Conservation (phyloP, 1,140 invertebrate genomes). For the Ptiloglossa arizonensis region DNA sequence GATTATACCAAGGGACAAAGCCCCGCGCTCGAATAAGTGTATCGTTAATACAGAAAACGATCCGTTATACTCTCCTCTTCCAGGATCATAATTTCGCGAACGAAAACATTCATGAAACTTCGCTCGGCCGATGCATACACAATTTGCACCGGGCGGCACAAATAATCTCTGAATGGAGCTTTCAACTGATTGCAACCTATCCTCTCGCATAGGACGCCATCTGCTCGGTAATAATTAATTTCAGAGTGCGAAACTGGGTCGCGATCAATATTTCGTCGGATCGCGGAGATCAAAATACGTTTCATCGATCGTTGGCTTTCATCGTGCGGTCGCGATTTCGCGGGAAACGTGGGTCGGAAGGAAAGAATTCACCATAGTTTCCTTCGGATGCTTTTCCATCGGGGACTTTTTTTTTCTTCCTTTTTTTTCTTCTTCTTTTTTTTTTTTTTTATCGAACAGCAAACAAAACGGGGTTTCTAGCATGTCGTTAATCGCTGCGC, state of each 20-base stretch:
- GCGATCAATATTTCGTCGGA: not conserved
- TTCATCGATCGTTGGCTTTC: not conserved
- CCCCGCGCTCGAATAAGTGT: too few relatives aligned
- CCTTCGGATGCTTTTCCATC: not conserved
- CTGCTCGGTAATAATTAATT: not conserved
- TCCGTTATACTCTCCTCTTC: not conserved
- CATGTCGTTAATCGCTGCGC: constrained; percentile 49
- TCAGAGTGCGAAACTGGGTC: not conserved
- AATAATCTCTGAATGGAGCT: constrained; percentile 13
- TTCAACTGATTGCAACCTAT: not conserved
- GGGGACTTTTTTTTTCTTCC: too few relatives aligned
- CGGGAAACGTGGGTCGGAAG: not conserved
- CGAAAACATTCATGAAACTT: not conserved
- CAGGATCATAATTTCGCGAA: not conserved
- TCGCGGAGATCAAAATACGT: not conserved
- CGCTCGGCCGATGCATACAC: not conserved
- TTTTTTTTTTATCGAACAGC: not conserved
- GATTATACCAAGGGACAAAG: too few relatives aligned
- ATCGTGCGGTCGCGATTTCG: too few relatives aligned
- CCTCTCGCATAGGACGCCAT: not conserved
- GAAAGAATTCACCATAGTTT: not conserved
- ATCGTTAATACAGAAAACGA: too few relatives aligned
- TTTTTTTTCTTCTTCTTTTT: too few relatives aligned
- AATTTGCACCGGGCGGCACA: not conserved
- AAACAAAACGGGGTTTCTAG: not conserved